Evolutionary conservation across 2,797 vertebrate species (phyloP).

Genomic region (Fistularia commersonii): DNA sequence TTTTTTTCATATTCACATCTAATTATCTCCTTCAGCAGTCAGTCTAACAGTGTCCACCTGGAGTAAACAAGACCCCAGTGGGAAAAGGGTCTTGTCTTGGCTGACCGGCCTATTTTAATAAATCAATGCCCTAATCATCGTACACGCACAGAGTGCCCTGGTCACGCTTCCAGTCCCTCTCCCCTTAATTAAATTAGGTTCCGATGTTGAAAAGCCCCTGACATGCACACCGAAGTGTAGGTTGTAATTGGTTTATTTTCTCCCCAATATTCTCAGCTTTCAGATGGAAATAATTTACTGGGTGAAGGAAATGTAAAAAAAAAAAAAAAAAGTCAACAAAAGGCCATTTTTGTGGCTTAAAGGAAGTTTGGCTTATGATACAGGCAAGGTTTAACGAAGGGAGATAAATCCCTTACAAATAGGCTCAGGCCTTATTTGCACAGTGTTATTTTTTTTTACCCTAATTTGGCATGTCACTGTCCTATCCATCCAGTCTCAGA

Average conservation of each 20-base stretch:
- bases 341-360: slow-evolving; percentile 53
- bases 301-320: slow-evolving; percentile 66
- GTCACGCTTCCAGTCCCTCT: slow-evolving; percentile 47
- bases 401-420: slow-evolving; percentile 63
- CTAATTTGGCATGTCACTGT: slow-evolving; percentile 41
- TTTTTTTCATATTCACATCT: slow-evolving; percentile 49
- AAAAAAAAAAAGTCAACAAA: slow-evolving; percentile 68
- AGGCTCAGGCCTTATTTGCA: slow-evolving; percentile 39
- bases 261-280: slow-evolving; percentile 50
- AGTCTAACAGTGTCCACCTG: slow-evolving; percentile 41
- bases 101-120: slow-evolving; percentile 70
- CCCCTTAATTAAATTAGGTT: slow-evolving; percentile 78
- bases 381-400: slow-evolving; percentile 51
- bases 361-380: slow-evolving; percentile 52
- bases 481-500: slow-evolving; percentile 8
- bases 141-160: slow-evolving; percentile 48
- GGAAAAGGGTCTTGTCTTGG: slow-evolving; percentile 47
- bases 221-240: slow-evolving; percentile 58
- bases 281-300: slow-evolving; percentile 46
- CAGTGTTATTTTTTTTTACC: slow-evolving; percentile 29
- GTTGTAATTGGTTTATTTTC: slow-evolving; percentile 70
- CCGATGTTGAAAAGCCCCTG: slow-evolving; percentile 52
- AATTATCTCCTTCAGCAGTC: slow-evolving; percentile 65
- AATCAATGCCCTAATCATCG: slow-evolving; percentile 75
- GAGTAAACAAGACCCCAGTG: slow-evolving; percentile 70